Evolutionary conservation across 2,888 invertebrate species (phyloP).

Genomic region (Dicranocentrus wangi): DNA sequence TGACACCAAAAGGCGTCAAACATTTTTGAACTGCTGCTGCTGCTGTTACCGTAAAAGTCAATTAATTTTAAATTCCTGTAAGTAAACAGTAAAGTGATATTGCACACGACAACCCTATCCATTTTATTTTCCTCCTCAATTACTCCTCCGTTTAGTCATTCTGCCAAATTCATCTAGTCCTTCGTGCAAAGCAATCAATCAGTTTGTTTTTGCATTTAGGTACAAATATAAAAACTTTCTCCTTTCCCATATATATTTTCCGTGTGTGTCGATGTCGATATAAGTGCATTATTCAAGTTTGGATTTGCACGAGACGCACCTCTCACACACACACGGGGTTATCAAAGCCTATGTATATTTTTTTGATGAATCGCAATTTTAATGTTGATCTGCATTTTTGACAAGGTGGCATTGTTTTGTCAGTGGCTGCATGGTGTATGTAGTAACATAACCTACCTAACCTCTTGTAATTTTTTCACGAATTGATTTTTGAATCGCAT

Average conservation of each 20-base stretch:
- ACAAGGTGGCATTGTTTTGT: constrained; percentile 31
- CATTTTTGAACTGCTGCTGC: not conserved
- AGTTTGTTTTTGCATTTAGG: not conserved
- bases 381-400: constrained; percentile 52
- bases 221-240: constrained; percentile 3
- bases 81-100: too few species aligned
- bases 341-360: too few species aligned
- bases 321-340: too few species aligned
- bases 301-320: too few species aligned
- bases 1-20: too few species aligned
- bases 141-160: too few species aligned
- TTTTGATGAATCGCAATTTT: constrained; percentile 45
- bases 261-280: not conserved
- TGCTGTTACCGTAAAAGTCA: not conserved
- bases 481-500: too few species aligned
- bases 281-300: too few species aligned
- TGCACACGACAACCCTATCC: too few species aligned
- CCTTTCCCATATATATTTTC: not conserved
- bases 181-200: not conserved
- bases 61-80: not conserved
- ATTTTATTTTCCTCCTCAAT: too few species aligned
- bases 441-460: constrained; percentile 5
- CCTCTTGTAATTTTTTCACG: not conserved
- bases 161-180: too few species aligned
- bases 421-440: not conserved